Base-by-base conservation (phyloP, 2,113 vertebrate species). In the Hippotragus niger region DNA sequence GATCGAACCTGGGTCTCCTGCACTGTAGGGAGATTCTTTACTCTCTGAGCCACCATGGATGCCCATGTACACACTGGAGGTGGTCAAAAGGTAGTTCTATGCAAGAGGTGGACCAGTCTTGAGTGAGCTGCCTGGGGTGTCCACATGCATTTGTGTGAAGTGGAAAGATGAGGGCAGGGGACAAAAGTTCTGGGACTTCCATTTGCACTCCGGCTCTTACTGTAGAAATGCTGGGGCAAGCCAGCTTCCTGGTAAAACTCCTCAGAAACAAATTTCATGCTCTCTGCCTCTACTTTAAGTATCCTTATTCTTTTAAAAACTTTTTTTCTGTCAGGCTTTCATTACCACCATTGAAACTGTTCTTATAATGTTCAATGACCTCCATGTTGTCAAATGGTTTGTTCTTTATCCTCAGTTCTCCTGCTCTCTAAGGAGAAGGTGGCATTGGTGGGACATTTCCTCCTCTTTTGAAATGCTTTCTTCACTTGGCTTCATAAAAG, bases 1-100 rank as follows among this genome's bases (percentile, higher is more conserved):
- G 4, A 71, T 21, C 0, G 2, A 71, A 21, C n/a, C n/a, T 71
- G 64, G 17, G n/a, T 71, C n/a, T 36, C n/a, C 64, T 36, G 19
- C n/a, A 36, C 6, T 71, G 64, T 2, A 11, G n/a, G n/a, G 8
- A 36, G 17, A 71, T 36, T 71, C 17, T 71, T 71, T 71, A 71
- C n/a, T 36, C 17, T 71, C 17, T 36, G n/a, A 71, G 64, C n/a
- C 64, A 71, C 9, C 9, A 23, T 6, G 64, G 64, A 71, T 0
- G 5, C 17, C n/a, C n/a, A 10, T 71, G 21, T 67, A 71, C 40
- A 80, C 2, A 15, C 50, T 71, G 31, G 67, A 13, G 11, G 50
- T 16, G 27, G 50, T 71, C 43, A 55, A 36, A 84, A 43, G 13
- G 1, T 9, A 36, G 14, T 64, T 74, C 33, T 33, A 25, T 74